Percentiles rank a stretch among this genome's conserved stretches.
Evolutionary conservation across 2,797 vertebrate genomes (phyloP).

Genomic region (Adrianichthys oophorus): DNA sequence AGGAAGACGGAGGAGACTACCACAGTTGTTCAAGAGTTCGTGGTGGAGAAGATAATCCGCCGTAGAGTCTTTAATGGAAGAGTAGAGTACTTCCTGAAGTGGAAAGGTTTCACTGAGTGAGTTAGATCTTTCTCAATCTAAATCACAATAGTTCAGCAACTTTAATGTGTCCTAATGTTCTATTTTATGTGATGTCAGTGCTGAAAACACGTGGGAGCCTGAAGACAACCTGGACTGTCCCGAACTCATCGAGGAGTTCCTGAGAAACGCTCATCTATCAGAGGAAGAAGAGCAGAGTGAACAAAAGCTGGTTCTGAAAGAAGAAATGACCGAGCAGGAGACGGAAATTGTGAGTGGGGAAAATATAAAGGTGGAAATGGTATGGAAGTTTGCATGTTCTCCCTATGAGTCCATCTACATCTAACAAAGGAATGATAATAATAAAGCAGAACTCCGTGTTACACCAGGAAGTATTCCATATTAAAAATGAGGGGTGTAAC

Average conservation of each 20-base stretch:
- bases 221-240: constrained; percentile 98
- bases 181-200: constrained; percentile 69
- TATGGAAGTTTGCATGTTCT: constrained; percentile 25
- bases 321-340: constrained; percentile 76
- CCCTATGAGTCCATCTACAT: constrained; percentile 22
- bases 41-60: constrained; percentile 93
- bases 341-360: constrained; percentile 72
- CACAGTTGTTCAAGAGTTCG: constrained; percentile 92
- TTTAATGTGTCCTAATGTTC: not conserved
- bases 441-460: no score
- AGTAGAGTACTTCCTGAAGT: constrained; percentile 97
- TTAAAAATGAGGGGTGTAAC: no score
- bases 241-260: constrained; percentile 94
- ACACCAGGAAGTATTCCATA: no score
- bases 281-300: constrained; percentile 61
- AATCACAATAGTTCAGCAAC: not conserved
- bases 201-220: constrained; percentile 98
- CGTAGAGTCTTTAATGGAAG: constrained; percentile 90
- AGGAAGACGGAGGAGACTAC: constrained; percentile 94
- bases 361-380: not conserved
- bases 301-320: constrained; percentile 64
- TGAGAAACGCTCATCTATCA: constrained; percentile 84
- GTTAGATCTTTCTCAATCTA: constrained; percentile 35
- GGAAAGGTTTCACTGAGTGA: constrained; percentile 99
- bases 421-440: not conserved